Conservation (phyloP, 2,113 vertebrate genomes). For the Mola mola region DNA sequence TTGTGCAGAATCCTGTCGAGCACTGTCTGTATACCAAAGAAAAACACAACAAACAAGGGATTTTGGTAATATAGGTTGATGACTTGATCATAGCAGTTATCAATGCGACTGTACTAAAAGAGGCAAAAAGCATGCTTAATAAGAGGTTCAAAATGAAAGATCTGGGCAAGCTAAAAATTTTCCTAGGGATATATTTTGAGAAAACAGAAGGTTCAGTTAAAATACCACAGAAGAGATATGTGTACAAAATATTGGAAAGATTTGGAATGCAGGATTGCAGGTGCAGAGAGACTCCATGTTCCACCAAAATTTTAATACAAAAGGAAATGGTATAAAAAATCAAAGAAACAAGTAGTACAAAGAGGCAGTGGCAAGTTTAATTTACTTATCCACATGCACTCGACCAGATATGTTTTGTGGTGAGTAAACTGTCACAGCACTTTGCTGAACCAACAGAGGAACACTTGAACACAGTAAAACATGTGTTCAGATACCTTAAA, state of each 20-base stretch:
- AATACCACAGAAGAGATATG: slow-evolving; percentile 7
- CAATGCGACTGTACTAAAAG: neutral
- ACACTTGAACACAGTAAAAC: slow-evolving; percentile 1
- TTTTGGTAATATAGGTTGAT: slow-evolving; percentile 1
- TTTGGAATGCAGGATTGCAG: slow-evolving; percentile 32
- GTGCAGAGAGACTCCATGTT: slow-evolving; percentile 20
- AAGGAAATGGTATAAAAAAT: slow-evolving; percentile 13
- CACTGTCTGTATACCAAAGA: neutral
- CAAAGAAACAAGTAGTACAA: neutral
- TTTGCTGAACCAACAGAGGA: slow-evolving; percentile 1
- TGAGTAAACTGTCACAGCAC: slow-evolving; percentile 5
- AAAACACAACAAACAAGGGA: neutral
- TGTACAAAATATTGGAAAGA: neutral
- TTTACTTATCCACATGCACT: slow-evolving; percentile 26
- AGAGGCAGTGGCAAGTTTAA: slow-evolving; percentile 25
- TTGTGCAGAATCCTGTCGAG: too few species aligned
- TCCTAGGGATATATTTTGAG: slow-evolving; percentile 4
- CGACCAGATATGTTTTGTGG: slow-evolving; percentile 16
- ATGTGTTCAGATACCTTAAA: slow-evolving; percentile 1
- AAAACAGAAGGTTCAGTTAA: too few species aligned
- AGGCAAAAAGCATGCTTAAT: neutral
- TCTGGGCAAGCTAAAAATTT: too few species aligned
- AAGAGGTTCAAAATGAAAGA: slow-evolving; percentile 9
- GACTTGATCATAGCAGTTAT: slow-evolving; percentile 1
- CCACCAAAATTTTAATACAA: slow-evolving; percentile 9